Percentiles rank a stretch among this genome's conserved stretches.
Evolutionary conservation across 2,113 vertebrate genomes (phyloP).

Genomic region (Addax nasomaculatus): DNA sequence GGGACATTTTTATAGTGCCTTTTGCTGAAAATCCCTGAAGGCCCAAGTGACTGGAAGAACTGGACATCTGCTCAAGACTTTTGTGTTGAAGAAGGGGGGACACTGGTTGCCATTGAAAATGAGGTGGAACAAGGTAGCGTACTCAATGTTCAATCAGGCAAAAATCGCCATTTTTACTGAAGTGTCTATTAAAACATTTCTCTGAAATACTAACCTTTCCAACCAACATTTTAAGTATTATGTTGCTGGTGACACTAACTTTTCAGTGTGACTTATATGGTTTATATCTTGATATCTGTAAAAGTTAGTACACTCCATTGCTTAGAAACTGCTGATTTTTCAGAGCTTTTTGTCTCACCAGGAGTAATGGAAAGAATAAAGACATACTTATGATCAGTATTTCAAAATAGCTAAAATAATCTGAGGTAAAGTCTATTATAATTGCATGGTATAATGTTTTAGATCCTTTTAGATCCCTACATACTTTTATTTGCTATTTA

Average conservation of each 20-base stretch:
- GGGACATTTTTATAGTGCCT: slow-evolving; percentile 84
- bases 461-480: neutral
- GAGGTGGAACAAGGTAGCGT: slow-evolving; percentile 93
- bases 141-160: neutral
- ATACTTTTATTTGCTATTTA: slow-evolving; percentile 25
- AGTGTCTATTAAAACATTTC: neutral
- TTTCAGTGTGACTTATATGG: neutral
- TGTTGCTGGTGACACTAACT: neutral
- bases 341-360: neutral
- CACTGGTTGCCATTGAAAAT: slow-evolving; percentile 86
- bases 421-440: neutral
- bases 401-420: slow-evolving; percentile 37
- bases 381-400: neutral
- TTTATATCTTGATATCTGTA: neutral
- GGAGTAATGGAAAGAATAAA: neutral
- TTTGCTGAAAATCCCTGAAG: slow-evolving; percentile 86
- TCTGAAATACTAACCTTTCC: neutral
- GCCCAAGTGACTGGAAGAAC: slow-evolving; percentile 79
- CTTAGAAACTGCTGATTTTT: neutral
- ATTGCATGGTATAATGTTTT: neutral
- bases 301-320: neutral
- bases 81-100: slow-evolving; percentile 83
- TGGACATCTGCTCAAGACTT: slow-evolving; percentile 88
- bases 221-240: neutral
- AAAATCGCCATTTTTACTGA: neutral